Percentiles rank a stretch among this genome's conserved stretches.
These are phyloP conservation scores for Syngnathus acus DNA, from an alignment of 2,797 vertebrate species.

Conservation along the genomic window DNA sequence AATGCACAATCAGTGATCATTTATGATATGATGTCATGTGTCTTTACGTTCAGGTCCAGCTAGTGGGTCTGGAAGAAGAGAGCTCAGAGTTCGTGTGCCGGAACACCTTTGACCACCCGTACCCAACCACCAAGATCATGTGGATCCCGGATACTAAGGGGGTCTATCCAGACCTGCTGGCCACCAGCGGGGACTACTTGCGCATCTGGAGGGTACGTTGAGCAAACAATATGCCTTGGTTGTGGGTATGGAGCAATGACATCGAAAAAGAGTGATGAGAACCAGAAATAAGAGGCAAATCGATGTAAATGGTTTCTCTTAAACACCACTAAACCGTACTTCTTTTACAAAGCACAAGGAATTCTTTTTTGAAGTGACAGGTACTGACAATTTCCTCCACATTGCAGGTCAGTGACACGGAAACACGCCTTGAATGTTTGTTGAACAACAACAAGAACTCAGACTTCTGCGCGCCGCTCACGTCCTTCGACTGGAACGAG, in stretches of 20 bases:
- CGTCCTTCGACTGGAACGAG: conserved; percentile 99
- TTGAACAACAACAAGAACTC: conserved; percentile 99
- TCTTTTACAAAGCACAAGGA: too few relatives aligned
- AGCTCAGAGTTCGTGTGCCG: conserved; percentile 98
- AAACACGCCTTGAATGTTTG: conserved; percentile 94
- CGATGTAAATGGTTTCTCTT: too few relatives aligned
- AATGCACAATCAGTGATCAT: not conserved
- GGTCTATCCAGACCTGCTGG: conserved; percentile 93
- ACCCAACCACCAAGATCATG: conserved; percentile 98
- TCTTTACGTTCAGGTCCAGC: conserved; percentile 75
- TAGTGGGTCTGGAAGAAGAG: conserved; percentile 96
- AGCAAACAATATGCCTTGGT: not conserved
- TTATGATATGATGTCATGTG: not conserved
- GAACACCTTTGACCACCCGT: conserved; percentile 97
- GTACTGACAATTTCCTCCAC: conserved; percentile 3
- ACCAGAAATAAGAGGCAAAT: too few relatives aligned
- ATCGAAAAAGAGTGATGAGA: too few relatives aligned
- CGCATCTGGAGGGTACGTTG: conserved; percentile 90
- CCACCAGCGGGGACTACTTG: conserved; percentile 96
- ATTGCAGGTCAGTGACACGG: conserved; percentile 89
- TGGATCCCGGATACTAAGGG: conserved; percentile 99
- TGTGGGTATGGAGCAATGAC: too few relatives aligned
- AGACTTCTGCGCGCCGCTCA: conserved; percentile 95
- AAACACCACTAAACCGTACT: too few relatives aligned
- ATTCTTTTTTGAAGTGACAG: not conserved